Percentiles rank a stretch among this genome's conserved stretches.
Evolutionary conservation across 2,888 invertebrate genomes (phyloP).

Genomic region (Bugulina stolonifera): DNA sequence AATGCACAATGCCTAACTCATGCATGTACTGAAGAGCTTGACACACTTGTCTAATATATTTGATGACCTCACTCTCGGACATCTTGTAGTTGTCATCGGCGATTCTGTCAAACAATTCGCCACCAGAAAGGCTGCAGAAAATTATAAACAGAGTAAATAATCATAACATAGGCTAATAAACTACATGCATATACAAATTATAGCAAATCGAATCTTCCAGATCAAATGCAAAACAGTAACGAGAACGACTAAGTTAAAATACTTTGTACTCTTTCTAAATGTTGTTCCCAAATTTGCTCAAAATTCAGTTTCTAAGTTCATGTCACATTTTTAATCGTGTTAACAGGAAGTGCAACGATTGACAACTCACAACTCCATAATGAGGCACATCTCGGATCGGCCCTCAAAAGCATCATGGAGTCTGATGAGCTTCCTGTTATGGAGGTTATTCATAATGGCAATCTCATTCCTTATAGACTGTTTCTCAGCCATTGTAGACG

Average conservation of each 20-base stretch:
- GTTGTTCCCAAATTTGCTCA: too few species aligned
- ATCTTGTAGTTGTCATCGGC: conserved; percentile 50
- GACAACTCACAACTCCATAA: conserved; percentile 55
- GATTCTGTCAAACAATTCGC: conserved; percentile 54
- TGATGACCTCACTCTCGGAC: conserved; percentile 52
- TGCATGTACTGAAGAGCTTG: conserved; percentile 55
- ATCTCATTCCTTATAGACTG: conserved; percentile 54
- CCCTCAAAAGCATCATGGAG: conserved; percentile 54
- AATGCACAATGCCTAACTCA: conserved; percentile 53
- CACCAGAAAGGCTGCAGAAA: conserved; percentile 50
- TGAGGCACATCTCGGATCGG: conserved; percentile 54
- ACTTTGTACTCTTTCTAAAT: too few species aligned
- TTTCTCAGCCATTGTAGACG: conserved; percentile 40
- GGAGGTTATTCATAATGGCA: conserved; percentile 54
- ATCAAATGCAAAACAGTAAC: too few species aligned
- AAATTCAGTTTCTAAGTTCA: too few species aligned
- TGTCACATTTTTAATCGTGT: too few species aligned
- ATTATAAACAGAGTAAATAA: conserved; percentile 4
- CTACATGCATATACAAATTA: too few species aligned
- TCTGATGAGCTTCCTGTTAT: conserved; percentile 53
- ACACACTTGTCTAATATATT: conserved; percentile 54
- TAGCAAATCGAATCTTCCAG: too few species aligned
- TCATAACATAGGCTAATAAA: too few species aligned
- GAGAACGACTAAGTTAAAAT: too few species aligned
- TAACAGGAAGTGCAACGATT: too few species aligned